Conservation (phyloP, 2,113 vertebrate species). For the Ariopsis seemanni region DNA sequence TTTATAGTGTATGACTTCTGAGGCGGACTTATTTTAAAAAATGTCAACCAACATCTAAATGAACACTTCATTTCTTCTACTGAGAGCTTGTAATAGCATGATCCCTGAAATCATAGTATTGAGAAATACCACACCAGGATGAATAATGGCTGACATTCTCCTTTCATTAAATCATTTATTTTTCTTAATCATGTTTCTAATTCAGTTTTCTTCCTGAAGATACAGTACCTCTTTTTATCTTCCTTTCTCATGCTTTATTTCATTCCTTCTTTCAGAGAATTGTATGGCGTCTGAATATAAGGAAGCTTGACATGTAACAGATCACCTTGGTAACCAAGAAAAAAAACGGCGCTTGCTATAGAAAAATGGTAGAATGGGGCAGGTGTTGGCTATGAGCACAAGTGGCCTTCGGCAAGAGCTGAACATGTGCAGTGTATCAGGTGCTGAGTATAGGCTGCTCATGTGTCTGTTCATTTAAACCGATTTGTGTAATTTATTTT, state of each 20-base stretch:
- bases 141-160: slow-evolving; percentile 11
- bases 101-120: background rate
- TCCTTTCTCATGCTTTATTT: background rate
- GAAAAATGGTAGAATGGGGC: slow-evolving; percentile 29
- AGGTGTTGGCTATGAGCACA: slow-evolving; percentile 23
- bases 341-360: slow-evolving; percentile 6
- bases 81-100: background rate
- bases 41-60: background rate
- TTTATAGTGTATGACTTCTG: background rate
- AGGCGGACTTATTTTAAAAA: background rate
- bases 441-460: background rate
- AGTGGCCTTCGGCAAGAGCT: background rate
- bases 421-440: background rate
- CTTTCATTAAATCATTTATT: slow-evolving; percentile 12
- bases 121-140: background rate
- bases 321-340: slow-evolving; percentile 48
- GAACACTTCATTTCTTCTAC: background rate
- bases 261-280: background rate
- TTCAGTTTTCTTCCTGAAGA: slow-evolving; percentile 13
- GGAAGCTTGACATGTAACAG: slow-evolving; percentile 4
- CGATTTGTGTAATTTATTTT: background rate
- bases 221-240: background rate
- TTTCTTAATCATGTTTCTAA: slow-evolving; percentile 18
- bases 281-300: background rate
- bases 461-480: background rate